A percentile compares a stretch with the other conserved stretches of the same genome.
These are phyloP conservation scores for Eulemur macaco DNA, from an alignment of 2,113 vertebrate genomes.

Conservation along the genomic window DNA sequence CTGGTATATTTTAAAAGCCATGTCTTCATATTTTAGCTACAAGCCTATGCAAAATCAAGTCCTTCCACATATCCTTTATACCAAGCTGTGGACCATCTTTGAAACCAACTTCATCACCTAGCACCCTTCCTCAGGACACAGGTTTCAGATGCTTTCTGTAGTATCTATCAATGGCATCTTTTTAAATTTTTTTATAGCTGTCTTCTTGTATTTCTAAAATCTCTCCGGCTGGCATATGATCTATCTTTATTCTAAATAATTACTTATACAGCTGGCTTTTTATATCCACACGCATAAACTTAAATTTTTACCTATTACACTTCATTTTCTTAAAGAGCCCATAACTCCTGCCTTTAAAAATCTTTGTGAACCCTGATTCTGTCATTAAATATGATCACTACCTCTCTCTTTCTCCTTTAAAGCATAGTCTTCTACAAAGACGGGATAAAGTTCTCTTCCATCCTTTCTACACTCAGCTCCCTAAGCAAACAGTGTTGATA, in stretches of 20 bases:
- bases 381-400: neutral
- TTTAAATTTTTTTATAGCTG: constrained; percentile 14
- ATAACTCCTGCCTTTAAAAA: constrained; percentile 15
- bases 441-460: neutral
- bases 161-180: neutral
- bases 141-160: neutral
- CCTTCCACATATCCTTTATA: neutral
- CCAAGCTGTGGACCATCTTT: neutral
- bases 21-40: constrained; percentile 3
- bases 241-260: constrained; percentile 52
- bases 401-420: constrained; percentile 2
- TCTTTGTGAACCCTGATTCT: neutral
- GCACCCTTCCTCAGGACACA: neutral
- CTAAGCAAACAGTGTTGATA: neutral
- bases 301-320: constrained; percentile 20
- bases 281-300: neutral
- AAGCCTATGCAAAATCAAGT: neutral
- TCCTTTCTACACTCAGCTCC: neutral
- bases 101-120: neutral
- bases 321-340: constrained; percentile 12
- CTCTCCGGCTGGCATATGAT: constrained; percentile 28
- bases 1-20: constrained; percentile 31
- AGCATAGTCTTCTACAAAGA: neutral
- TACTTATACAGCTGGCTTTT: neutral
- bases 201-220: constrained; percentile 34